These are phyloP conservation scores for Scomberomorus guttatus DNA, from an alignment of 2,797 vertebrate genomes.

Conservation along the genomic window DNA sequence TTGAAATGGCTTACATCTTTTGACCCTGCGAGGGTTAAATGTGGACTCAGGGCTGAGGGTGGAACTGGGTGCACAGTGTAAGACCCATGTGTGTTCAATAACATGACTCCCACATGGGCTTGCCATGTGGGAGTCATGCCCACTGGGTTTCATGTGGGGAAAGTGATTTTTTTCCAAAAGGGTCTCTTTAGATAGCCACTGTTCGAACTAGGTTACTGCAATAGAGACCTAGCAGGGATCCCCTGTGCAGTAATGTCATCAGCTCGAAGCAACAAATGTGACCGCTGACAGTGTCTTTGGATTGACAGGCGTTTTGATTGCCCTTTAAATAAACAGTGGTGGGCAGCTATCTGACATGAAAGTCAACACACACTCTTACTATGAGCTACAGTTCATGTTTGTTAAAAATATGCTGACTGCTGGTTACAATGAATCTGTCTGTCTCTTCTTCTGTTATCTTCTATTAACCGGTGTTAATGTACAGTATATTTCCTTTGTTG, in stretches of 20 bases:
- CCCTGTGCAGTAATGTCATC: not conserved
- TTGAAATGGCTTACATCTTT: not conserved
- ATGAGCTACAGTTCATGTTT: not conserved
- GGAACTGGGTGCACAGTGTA: not conserved
- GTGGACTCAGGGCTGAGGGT: not conserved
- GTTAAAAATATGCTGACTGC: not conserved
- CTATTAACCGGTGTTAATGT: not conserved
- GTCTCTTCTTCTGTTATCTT: not conserved
- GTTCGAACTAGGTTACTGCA: not conserved
- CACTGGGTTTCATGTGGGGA: constrained; percentile 1
- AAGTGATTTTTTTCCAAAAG: not conserved
- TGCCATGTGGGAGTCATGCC: not conserved
- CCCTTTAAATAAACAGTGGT: not conserved
- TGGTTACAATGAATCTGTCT: not conserved
- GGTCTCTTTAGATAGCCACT: not conserved
- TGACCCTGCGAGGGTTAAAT: not conserved
- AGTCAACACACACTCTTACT: too few species aligned
- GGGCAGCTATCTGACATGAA: too few species aligned
- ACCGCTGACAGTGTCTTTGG: not conserved
- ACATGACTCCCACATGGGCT: not conserved
- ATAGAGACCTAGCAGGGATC: not conserved
- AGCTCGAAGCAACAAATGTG: not conserved
- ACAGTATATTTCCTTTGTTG: not conserved
- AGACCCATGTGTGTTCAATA: constrained; percentile 3
- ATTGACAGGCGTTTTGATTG: not conserved